Base-by-base conservation (phyloP, 2,797 vertebrate species). In the Arctocebus calabarensis region DNA sequence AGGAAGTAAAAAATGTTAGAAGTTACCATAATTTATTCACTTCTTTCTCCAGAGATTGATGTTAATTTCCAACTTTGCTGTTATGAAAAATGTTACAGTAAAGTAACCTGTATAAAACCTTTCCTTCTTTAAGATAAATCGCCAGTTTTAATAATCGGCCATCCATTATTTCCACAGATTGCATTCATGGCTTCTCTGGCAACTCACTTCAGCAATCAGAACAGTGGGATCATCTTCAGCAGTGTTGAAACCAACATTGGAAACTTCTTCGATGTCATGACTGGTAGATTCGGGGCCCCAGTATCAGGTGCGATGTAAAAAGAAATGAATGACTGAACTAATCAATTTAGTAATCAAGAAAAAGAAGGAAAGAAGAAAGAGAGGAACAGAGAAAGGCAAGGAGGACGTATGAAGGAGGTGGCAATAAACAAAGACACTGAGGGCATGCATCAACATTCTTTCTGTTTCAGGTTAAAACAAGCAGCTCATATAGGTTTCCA, bases 131-230 rank as follows among this genome's bases (percentile, higher is more conserved):
- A 90, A 85, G 48, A 62, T 34, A 74, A 77, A 61, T 88, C 89
- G 78, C 0, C 55, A 79, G 4, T 81, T 78, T 3, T 52, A 16
- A 52, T 52, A 64, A 0, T 48, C 88, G 97, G 96, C 0, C 0
- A 29, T 68, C 25, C 68, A 57, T 20, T 92, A 17, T 97, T 94
- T 97, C 89, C 95, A 73, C 96, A 99, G 99, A 98, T 99, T 0
- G 99, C 99, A 0, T 99, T 99, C 95, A 99, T 99, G 99, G 99
- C 99, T 96, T 99, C 99, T 0, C 98, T 99, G 97, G 99, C 99
- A 71, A 99, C 99, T n/a, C 99, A 99, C 96, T 99, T 99, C 97
- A 99, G 98, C 95, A 99, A 99, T 89, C 98, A 99, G 96, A 99
- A 99, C 95, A 99, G 99, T 1, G 99, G 99, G 32, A 99, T 99